Conservation (phyloP, 2,888 invertebrate genomes). For the Xanthia icteritia region DNA sequence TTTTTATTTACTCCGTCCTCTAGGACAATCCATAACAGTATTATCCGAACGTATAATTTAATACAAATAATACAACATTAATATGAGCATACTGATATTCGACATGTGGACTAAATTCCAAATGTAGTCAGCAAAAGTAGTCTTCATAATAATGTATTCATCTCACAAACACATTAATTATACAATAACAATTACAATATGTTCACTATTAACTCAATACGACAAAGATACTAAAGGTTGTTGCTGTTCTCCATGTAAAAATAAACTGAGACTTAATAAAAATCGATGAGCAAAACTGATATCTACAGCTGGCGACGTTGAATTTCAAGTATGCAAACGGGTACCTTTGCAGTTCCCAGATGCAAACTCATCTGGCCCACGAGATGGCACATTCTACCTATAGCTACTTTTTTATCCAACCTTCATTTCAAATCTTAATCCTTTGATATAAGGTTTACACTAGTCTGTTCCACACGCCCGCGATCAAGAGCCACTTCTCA, state of each 20-base stretch:
- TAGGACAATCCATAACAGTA: background rate
- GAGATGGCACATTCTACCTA: conserved; percentile 45
- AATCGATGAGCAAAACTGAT: conserved; percentile 76
- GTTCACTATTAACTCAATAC: conserved; percentile 26
- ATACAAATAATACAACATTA: conserved; percentile 18
- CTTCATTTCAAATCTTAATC: conserved; percentile 55
- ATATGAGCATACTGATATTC: conserved; percentile 2
- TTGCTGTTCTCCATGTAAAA: conserved; percentile 61
- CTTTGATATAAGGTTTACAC: conserved; percentile 41
- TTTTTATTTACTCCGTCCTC: background rate
- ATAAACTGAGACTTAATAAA: conserved; percentile 72
- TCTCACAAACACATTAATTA: conserved; percentile 16
- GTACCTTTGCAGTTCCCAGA: conserved; percentile 67
- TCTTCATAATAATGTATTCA: conserved; percentile 2
- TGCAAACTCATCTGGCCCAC: conserved; percentile 74
- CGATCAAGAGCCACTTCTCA: conserved; percentile 53
- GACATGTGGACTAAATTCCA: background rate
- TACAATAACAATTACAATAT: conserved; percentile 41
- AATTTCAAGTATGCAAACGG: conserved; percentile 78
- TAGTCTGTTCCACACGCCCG: background rate
- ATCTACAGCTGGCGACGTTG: conserved; percentile 79
- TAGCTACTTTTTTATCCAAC: conserved; percentile 25
- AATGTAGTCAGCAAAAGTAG: conserved; percentile 13
- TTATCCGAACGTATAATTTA: background rate
- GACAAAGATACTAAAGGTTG: conserved; percentile 29